These are phyloP conservation scores for Priocnemis perturbator DNA, from an alignment of 2,888 invertebrate genomes.

Conservation along the genomic window DNA sequence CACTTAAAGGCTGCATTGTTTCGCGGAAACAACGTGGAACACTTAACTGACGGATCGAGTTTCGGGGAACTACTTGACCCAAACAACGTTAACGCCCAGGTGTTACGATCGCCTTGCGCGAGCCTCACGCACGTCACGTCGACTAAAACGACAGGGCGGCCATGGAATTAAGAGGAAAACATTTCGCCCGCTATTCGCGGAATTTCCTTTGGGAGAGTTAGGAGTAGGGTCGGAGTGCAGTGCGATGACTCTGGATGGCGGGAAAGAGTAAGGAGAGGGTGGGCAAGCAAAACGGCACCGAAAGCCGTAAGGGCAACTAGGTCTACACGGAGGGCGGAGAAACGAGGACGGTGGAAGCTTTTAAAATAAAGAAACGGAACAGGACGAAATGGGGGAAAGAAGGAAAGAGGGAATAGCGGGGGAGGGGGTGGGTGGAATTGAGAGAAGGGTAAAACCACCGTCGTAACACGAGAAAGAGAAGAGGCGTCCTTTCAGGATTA, in stretches of 20 bases:
- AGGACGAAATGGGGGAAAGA: neutral
- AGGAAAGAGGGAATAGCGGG: neutral
- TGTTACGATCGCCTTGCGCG: too few relatives aligned
- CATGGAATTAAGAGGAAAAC: constrained; percentile 59
- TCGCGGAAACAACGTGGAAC: too few relatives aligned
- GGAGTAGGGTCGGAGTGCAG: constrained; percentile 20
- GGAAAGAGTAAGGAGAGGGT: neutral
- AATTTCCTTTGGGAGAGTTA: constrained; percentile 53
- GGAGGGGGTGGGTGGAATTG: constrained; percentile 9
- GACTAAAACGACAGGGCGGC: constrained; percentile 25
- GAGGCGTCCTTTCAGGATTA: constrained; percentile 14
- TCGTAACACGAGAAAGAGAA: constrained; percentile 15
- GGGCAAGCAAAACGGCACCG: constrained; percentile 16
- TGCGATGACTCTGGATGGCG: neutral
- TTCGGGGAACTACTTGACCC: too few relatives aligned
- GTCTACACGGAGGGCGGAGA: constrained; percentile 24
- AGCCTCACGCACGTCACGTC: constrained; percentile 9
- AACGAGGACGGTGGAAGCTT: constrained; percentile 33
- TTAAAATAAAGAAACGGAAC: constrained; percentile 28
- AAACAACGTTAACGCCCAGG: too few relatives aligned
- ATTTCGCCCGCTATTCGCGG: constrained; percentile 45
- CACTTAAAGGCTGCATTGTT: too few relatives aligned
- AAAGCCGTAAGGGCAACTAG: constrained; percentile 24
- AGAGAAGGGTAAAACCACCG: constrained; percentile 13
- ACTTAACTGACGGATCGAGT: too few relatives aligned